Evolutionary conservation across 1,140 invertebrate genomes (phyloP).

Genomic region (Hetaerina americana): DNA sequence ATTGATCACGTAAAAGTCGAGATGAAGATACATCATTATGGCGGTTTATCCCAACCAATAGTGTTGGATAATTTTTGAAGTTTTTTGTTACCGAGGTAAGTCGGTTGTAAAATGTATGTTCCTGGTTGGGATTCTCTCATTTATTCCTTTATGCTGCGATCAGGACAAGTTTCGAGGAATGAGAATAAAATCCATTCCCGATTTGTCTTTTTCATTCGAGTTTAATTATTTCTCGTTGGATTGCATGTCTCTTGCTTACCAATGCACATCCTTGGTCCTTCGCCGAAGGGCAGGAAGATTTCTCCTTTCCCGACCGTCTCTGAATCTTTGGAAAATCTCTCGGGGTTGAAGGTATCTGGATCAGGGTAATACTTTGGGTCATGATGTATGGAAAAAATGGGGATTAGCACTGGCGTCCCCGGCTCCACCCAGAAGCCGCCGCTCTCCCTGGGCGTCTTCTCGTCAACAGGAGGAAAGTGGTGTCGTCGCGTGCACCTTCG

Average conservation of each 20-base stretch:
- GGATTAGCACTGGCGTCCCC: constrained; percentile 36
- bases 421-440: constrained; percentile 29
- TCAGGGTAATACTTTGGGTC: constrained; percentile 47
- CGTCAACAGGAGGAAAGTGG: constrained; percentile 26
- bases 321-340: constrained; percentile 43
- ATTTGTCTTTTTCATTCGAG: too few relatives aligned
- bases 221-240: too few relatives aligned
- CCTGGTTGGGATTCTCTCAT: too few relatives aligned
- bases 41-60: too few relatives aligned
- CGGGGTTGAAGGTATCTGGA: constrained; percentile 52
- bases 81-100: too few relatives aligned
- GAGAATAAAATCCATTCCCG: too few relatives aligned
- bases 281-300: constrained; percentile 61
- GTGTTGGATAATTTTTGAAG: too few relatives aligned
- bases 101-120: too few relatives aligned
- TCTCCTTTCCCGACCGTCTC: constrained; percentile 31
- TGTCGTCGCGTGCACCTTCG: constrained; percentile 35
- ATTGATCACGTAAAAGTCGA: background rate
- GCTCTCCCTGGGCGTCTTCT: constrained; percentile 17
- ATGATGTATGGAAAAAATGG: constrained; percentile 43
- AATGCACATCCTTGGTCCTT: constrained; percentile 62
- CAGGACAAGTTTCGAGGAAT: too few relatives aligned
- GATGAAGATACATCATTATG: too few relatives aligned
- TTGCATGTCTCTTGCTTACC: too few relatives aligned
- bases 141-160: too few relatives aligned